These are phyloP conservation scores for Hipposideros larvatus DNA, from an alignment of 2,797 vertebrate genomes.

Conservation along the genomic window DNA sequence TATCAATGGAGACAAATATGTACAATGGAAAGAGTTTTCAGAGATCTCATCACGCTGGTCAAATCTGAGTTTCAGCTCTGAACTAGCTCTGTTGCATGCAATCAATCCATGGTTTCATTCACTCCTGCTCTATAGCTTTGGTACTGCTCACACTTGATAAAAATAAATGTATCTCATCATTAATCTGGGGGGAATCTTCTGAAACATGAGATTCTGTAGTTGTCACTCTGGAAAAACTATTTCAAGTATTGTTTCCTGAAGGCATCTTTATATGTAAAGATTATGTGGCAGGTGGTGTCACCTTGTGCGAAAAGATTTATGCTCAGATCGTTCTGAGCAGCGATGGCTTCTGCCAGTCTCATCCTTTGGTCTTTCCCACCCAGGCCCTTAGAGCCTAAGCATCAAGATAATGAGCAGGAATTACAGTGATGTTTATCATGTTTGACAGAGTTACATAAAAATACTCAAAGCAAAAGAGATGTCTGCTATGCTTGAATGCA, in stretches of 20 bases:
- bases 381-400: background rate
- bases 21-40: background rate
- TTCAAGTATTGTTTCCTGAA: background rate
- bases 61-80: background rate
- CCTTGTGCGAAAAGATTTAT: background rate
- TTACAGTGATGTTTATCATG: background rate
- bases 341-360: background rate
- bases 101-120: background rate
- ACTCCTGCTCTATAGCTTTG: background rate
- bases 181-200: background rate
- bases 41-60: background rate
- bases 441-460: constrained; percentile 55
- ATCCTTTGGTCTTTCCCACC: background rate
- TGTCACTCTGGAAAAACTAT: background rate
- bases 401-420: constrained; percentile 37
- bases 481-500: background rate
- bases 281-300: background rate
- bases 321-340: background rate
- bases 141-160: background rate
- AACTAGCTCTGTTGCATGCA: background rate
- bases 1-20: background rate
- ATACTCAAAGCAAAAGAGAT: background rate
- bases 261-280: background rate
- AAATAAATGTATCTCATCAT: background rate
- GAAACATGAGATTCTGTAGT: background rate